A percentile compares a stretch with the other conserved stretches of the same genome.
phyloP scores from a whole-genome alignment of 2,113 vertebrate genomes.

The Cottus gobio region DNA sequence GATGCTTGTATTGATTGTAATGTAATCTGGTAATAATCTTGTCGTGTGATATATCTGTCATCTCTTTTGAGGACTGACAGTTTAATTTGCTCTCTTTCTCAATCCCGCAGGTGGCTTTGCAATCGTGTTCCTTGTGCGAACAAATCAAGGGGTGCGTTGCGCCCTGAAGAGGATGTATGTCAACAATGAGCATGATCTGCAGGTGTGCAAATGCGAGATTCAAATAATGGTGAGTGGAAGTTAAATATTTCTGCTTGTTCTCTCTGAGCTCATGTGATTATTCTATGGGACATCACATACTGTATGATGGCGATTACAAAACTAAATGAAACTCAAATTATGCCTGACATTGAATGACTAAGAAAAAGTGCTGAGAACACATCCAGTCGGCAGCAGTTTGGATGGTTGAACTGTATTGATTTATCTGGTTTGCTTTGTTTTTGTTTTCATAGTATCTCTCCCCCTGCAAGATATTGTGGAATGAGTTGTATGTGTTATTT shows the following conservation, averaged over 20 bases:
- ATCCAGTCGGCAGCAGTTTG: constrained; percentile 2
- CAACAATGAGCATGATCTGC: constrained; percentile 96
- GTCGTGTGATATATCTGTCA: neutral
- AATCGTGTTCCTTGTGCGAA: constrained; percentile 95
- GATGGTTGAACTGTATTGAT: constrained; percentile 24
- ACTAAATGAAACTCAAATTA: neutral
- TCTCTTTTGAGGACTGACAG: neutral
- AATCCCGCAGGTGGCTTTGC: constrained; percentile 91
- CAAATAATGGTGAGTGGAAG: constrained; percentile 95
- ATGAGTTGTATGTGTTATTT: neutral
- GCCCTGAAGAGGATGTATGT: constrained; percentile 99
- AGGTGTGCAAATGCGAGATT: constrained; percentile 97
- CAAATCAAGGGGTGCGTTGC: constrained; percentile 93
- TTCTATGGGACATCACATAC: constrained; percentile 7
- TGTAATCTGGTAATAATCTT: neutral
- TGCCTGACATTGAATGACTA: no score
- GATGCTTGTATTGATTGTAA: neutral
- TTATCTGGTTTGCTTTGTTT: constrained; percentile 23
- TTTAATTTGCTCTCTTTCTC: neutral
- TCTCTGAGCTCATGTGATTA: neutral
- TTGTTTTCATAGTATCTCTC: constrained; percentile 39
- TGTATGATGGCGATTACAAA: neutral
- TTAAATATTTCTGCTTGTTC: constrained; percentile 2
- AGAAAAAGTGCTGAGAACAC: neutral
- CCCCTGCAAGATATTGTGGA: neutral